Evolutionary conservation across 2,888 invertebrate species (phyloP), one percentile per base, ranked within the genome.

Genomic region (Eristalis tenax): DNA sequence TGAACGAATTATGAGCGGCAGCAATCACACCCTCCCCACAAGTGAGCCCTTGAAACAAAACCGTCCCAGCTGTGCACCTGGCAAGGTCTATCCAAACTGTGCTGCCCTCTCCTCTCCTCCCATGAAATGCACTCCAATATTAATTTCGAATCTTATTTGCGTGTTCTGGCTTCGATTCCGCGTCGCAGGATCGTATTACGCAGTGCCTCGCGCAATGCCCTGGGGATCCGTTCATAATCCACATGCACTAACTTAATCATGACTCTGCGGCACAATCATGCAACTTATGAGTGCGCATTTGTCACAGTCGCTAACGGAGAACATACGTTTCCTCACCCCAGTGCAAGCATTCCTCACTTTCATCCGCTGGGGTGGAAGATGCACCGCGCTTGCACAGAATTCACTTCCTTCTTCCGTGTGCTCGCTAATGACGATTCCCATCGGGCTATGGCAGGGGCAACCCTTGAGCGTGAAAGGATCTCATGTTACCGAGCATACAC

Each of bases 211-310:
- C 18, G 18, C 50, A 68, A 74, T 83, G 28, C 87, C 87, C 87
- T 50, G 59, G 87, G 87, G 83, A 87, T 87, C 38, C 40, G 71
- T 87, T 83, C 69, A 79, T 80, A 87, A 87, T 87, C 87, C 87
- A 87, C 87, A 87, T 87, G 87, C 83, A 79, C 73, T 68, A 87
- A 87, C 87, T 87, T 87, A 83, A 87, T 87, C 87, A 87, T 87
- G 76, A 56, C 76, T 87, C 28, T 50, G 76, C 76, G 73, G 59
- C 83, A 43, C 87, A 83, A 87, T 87, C 79, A 57, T 75, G 71
- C 83, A 83, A 26, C 75, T 87, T 79, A 87, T 79, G 76, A 83
- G 70, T 64, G 59, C 68, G 83, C 83, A 87, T 87, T 87, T 83
- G 87, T 87, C 87, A 87, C 83, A 87, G 87, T 87, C 87, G 76